Conservation (phyloP, 2,113 vertebrate species). For the Ptilonorhynchus violaceus region DNA sequence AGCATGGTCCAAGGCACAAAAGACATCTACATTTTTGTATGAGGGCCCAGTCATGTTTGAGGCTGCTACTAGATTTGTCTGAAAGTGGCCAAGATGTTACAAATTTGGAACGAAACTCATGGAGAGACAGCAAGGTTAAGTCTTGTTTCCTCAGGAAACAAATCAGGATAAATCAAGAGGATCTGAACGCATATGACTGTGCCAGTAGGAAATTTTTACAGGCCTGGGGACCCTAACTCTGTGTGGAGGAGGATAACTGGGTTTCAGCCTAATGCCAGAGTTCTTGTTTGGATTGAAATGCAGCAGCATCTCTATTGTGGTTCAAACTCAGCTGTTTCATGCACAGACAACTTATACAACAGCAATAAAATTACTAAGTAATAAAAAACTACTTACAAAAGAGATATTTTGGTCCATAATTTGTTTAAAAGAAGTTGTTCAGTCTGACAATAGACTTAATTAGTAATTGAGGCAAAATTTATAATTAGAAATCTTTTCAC, state of each 20-base stretch:
- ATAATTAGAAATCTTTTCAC: conserved; percentile 62
- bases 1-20: neutral
- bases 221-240: neutral
- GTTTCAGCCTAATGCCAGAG: neutral
- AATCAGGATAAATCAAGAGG: neutral
- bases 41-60: neutral
- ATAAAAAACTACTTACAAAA: conserved; percentile 12
- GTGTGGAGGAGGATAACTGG: neutral
- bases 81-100: neutral
- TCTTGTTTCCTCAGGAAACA: neutral
- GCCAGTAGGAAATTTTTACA: neutral
- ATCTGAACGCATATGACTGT: neutral
- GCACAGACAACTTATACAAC: neutral
- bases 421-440: conserved; percentile 53
- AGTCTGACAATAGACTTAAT: conserved; percentile 50
- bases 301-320: neutral
- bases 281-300: neutral
- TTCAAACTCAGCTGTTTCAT: conserved; percentile 18
- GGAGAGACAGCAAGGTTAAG: neutral
- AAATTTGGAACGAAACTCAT: neutral
- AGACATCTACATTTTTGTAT: neutral
- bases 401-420: conserved; percentile 53
- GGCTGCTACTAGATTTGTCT: neutral
- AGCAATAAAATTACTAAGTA: conserved; percentile 40
- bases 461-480: conserved; percentile 50